These are phyloP conservation scores for Diaphora mendica DNA, from an alignment of 2,888 invertebrate genomes.

Conservation along the genomic window DNA sequence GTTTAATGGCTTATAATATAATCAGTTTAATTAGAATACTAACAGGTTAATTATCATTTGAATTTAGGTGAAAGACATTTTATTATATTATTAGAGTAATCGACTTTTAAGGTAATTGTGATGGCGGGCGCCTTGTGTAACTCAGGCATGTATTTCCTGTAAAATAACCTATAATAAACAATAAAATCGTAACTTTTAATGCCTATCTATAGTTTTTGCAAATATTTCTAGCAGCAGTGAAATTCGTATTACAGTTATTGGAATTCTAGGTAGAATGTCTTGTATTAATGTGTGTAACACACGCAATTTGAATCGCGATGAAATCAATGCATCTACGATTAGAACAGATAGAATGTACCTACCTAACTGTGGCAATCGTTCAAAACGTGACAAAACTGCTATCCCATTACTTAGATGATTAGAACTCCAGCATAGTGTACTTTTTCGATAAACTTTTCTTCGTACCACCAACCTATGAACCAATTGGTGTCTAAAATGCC, in stretches of 20 bases:
- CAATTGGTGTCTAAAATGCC: no score
- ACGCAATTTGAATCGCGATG: neutral
- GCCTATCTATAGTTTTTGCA: neutral
- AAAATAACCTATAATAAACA: neutral
- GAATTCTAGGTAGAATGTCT: neutral
- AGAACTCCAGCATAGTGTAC: no score
- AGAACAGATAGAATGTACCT: neutral
- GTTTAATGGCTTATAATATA: neutral
- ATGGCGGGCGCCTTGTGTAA: neutral
- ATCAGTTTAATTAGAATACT: neutral
- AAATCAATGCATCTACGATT: neutral
- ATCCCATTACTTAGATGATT: neutral
- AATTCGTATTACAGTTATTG: neutral
- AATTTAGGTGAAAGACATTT: neutral
- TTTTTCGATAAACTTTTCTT: no score
- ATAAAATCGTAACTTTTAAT: neutral
- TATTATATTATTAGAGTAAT: constrained; percentile 11
- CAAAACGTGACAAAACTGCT: neutral
- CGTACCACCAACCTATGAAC: no score
- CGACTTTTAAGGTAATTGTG: constrained; percentile 9
- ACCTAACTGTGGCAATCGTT: neutral
- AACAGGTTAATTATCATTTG: constrained; percentile 1
- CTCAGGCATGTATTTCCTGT: neutral
- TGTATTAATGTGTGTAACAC: neutral
- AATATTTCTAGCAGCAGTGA: neutral